Base-by-base conservation (phyloP, 2,797 vertebrate genomes). In the Crenuchus spilurus region DNA sequence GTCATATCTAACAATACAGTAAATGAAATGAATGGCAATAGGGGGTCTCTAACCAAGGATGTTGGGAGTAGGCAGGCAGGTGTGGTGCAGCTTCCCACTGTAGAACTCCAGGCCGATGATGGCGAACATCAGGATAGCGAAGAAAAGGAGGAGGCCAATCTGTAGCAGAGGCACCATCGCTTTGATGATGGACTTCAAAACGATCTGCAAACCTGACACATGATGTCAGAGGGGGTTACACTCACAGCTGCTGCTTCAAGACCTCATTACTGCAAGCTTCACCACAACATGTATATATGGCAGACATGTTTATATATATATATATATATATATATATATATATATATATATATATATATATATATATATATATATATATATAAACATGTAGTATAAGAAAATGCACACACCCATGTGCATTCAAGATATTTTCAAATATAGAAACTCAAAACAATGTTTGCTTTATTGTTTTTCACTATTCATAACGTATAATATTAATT, bases 61-160 rank as follows among this genome's bases (percentile, higher is more conserved):
- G 69, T 88, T 80, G 1, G 71, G 75, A 3, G 82, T 80, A 0
- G 92, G 91, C 84, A 95, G 92, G 90, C 98, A 99, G 61, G 96
- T 98, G 31, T 95, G 93, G 82, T 99, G 96, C 77, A 99, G 90
- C 86, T 98, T 99, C 66, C 97, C 98, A 0, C 97, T 99, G 87
- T 99, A 99, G 87, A 99, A 99, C 90, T 99, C 98, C 92, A 99
- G 90, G 74, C 97, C 98, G 0, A 99, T 99, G 87, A 99, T 99
- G 33, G 98, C 98, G 20, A 99, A 99, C 98, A 99, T 99, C 84
- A 99, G 95, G 88, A 99, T 99, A 54, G 97, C 97, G 0, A 99
- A 99, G 90, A 99, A 99, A 80, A 99, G 92, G 49, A 99, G 93
- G 54, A 99, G 93, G 60, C 97, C 98, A 0, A 99, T 99, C 92